Evolutionary conservation across 2,888 invertebrate genomes (phyloP).

Genomic region (Sclerodermus sp.): DNA sequence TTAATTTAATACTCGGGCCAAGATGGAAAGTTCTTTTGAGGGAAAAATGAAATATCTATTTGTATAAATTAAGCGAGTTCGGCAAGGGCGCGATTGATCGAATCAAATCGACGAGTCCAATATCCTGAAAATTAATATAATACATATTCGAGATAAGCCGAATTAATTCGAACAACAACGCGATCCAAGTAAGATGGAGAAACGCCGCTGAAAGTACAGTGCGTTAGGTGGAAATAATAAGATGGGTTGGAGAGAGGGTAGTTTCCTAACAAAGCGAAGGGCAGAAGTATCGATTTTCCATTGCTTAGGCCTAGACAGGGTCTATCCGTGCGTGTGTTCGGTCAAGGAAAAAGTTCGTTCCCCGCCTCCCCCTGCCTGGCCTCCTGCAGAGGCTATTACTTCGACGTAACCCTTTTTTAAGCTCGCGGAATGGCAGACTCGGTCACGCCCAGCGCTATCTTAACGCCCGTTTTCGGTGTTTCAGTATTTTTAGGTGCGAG

Average conservation of each 20-base stretch:
- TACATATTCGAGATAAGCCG: too few relatives aligned
- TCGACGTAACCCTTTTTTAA: conserved; percentile 42
- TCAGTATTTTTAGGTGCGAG: conserved; percentile 37
- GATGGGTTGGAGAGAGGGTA: not conserved
- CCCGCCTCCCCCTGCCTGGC: conserved; percentile 9
- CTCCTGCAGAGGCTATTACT: conserved; percentile 34
- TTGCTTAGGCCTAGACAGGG: conserved; percentile 27
- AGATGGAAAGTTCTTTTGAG: not conserved
- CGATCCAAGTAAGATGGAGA: too few relatives aligned
- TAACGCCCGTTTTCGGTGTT: conserved; percentile 38
- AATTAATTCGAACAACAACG: too few relatives aligned
- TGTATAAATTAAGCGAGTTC: not conserved
- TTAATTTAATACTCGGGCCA: conserved; percentile 15
- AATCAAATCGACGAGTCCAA: too few relatives aligned
- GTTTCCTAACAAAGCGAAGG: conserved; percentile 9
- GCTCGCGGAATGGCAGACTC: conserved; percentile 29
- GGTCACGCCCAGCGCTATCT: conserved; percentile 44
- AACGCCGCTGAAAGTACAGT: too few relatives aligned
- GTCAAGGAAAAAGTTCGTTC: not conserved
- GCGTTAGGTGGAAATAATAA: too few relatives aligned
- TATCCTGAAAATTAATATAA: too few relatives aligned
- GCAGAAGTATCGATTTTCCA: conserved; percentile 34
- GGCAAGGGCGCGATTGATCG: too few relatives aligned
- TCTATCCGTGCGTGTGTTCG: conserved; percentile 6
- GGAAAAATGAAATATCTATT: conserved; percentile 1